Conservation (phyloP, 2,888 invertebrate genomes). For the Lapara coniferarum region DNA sequence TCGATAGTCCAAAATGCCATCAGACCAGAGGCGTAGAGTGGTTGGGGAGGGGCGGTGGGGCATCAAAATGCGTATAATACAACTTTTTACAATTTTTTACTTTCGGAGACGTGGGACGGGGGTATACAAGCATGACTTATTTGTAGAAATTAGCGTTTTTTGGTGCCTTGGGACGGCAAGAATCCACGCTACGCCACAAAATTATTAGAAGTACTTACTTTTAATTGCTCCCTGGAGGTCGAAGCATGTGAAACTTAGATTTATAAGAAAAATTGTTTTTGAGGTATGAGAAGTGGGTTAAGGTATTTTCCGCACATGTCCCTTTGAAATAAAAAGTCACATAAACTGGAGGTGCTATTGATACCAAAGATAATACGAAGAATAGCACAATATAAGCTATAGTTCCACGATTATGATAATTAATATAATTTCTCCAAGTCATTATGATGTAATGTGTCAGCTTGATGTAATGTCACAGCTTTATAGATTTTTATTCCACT, state of each 20-base stretch:
- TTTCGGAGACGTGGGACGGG: no score
- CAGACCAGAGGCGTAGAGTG: neutral
- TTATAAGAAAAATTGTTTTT: slow-evolving; percentile 39
- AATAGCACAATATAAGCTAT: slow-evolving; percentile 52
- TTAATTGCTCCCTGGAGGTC: slow-evolving; percentile 31
- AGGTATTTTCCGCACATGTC: slow-evolving; percentile 59
- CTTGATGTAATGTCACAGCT: no score
- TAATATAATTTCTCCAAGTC: slow-evolving; percentile 35
- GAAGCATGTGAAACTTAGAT: slow-evolving; percentile 36
- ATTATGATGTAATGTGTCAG: slow-evolving; percentile 23
- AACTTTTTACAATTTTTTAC: no score
- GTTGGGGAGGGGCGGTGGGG: no score
- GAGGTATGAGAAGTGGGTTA: slow-evolving; percentile 52
- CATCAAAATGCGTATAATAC: no score
- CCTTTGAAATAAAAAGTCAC: slow-evolving; percentile 54
- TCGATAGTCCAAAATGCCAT: no score
- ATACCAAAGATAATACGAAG: slow-evolving; percentile 50
- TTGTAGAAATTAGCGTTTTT: no score
- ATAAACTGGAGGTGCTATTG: slow-evolving; percentile 62
- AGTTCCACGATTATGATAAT: slow-evolving; percentile 39
- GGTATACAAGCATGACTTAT: no score
- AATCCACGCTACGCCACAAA: no score
- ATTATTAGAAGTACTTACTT: neutral
- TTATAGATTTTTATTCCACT: slow-evolving; percentile 36
- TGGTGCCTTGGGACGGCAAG: no score